Evolutionary conservation across 2,797 vertebrate species (phyloP).

Genomic region (Tadarida brasiliensis): DNA sequence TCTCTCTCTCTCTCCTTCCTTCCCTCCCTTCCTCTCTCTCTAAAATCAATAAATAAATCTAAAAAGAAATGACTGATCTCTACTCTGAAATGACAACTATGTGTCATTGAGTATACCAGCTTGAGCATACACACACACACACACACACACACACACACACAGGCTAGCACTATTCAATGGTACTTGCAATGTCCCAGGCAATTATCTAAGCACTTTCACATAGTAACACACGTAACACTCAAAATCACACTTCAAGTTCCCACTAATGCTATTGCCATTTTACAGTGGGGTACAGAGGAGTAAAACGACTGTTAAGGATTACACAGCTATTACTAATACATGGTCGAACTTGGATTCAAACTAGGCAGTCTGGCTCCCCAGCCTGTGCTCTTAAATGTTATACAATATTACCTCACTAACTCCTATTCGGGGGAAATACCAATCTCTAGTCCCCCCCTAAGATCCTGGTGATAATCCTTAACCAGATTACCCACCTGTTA

Average conservation of each 20-base stretch:
- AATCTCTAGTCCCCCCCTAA: not conserved
- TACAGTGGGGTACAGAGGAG: not conserved
- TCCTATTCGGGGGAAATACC: not conserved
- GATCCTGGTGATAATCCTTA: not conserved
- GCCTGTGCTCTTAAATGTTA: not conserved
- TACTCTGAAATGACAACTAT: conserved; percentile 9
- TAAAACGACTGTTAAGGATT: not conserved
- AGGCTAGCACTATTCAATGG: not conserved
- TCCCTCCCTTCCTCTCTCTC: not conserved
- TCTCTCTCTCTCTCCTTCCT: not conserved
- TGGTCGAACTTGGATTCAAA: not conserved
- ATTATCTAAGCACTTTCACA: not conserved
- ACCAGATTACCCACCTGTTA: not conserved
- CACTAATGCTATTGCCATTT: not conserved
- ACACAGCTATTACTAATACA: not conserved
- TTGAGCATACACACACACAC: not conserved
- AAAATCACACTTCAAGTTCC: not conserved
- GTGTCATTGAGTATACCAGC: not conserved
- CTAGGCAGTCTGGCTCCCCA: not conserved
- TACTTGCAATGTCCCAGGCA: not conserved
- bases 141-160: not conserved
- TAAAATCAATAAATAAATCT: not conserved
- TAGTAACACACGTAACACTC: not conserved
- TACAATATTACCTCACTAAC: not conserved
- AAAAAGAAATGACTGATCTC: not conserved